A percentile compares a stretch with the other conserved stretches of the same genome.
Evolutionary conservation across 1,140 invertebrate genomes (phyloP).

Genomic region (Megalopta genalis): DNA sequence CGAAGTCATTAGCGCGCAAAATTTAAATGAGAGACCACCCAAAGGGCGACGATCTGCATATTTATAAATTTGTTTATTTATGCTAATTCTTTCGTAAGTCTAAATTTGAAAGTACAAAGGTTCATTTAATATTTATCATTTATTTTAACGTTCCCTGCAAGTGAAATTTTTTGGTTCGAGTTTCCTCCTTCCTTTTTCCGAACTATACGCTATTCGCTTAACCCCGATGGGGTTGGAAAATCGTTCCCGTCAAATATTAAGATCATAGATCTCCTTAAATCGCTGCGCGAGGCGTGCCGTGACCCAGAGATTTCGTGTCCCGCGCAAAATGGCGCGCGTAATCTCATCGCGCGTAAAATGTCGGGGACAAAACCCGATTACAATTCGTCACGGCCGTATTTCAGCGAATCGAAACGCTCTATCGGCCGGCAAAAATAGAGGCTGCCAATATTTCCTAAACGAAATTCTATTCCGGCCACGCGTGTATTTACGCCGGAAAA

Average conservation of each 20-base stretch:
- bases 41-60: not conserved
- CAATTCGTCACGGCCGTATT: constrained; percentile 31
- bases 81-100: not conserved
- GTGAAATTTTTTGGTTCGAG: not conserved
- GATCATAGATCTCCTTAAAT: constrained; percentile 32
- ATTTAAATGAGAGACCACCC: constrained; percentile 5
- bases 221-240: too few relatives aligned
- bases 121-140: not conserved
- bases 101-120: not conserved
- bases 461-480: constrained; percentile 21
- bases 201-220: too few relatives aligned
- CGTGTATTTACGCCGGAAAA: not conserved
- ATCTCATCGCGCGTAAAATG: constrained; percentile 36
- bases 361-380: constrained; percentile 31
- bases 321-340: constrained; percentile 10
- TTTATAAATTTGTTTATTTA: constrained; percentile 6
- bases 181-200: too few relatives aligned
- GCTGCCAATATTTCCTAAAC: constrained; percentile 26
- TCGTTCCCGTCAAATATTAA: too few relatives aligned
- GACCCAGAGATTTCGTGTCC: constrained; percentile 24
- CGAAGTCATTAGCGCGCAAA: not conserved
- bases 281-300: not conserved
- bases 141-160: too few relatives aligned
- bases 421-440: constrained; percentile 13
- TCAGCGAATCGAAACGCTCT: constrained; percentile 5